Evolutionary conservation across 2,888 invertebrate genomes (phyloP), one percentile per base, ranked within the genome.

Genomic region (Ormyrus pomaceus): DNA sequence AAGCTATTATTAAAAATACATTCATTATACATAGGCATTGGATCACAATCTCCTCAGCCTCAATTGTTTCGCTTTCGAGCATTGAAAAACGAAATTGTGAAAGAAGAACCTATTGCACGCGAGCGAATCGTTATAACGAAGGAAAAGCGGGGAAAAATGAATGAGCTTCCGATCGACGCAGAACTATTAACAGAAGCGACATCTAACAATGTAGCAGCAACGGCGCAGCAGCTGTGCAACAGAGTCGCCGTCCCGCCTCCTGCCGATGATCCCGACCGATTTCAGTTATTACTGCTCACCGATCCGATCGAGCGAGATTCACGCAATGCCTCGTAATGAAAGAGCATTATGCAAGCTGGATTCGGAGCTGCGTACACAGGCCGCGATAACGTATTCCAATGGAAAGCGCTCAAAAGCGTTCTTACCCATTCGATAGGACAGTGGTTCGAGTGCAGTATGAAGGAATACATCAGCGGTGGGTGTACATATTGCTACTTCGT

Each of bases 241-340:
- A 19, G 19, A 19, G 6, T 34, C 65, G 45, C 2, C 11, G 45
- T 50, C 8, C 53, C n/a, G 70, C 58, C 46, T 34, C 13, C 34
- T 34, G 56, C 34, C n/a, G 69, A 79, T 79, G 70, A 65, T n/a
- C 34, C 53, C 45, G 13, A 13, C 59, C 62, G 69, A 79, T 79
- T 79, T 75, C 45, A 48, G 11, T 65, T 58, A 79, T 79, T 69
- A 64, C 62, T 69, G 74, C 55, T 64, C 69, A 69, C 68, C 51
- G 68, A 73, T 68, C 62, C 62, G 69, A 74, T 64, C 64, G 61
- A 61, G 11, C 51, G 50, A 69, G 74, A 79, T 79, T 69, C 74
- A 70, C 51, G 70, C 74, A 74, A 79, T 51, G 58, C 58, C n/a
- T 7, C 50, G 19, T 10, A 69, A 74, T 70, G 62, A 58, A 74